Evolutionary conservation across 2,113 vertebrate genomes (phyloP), one percentile per base, ranked within the genome.

Genomic region (Gnathonemus longibarbis): DNA sequence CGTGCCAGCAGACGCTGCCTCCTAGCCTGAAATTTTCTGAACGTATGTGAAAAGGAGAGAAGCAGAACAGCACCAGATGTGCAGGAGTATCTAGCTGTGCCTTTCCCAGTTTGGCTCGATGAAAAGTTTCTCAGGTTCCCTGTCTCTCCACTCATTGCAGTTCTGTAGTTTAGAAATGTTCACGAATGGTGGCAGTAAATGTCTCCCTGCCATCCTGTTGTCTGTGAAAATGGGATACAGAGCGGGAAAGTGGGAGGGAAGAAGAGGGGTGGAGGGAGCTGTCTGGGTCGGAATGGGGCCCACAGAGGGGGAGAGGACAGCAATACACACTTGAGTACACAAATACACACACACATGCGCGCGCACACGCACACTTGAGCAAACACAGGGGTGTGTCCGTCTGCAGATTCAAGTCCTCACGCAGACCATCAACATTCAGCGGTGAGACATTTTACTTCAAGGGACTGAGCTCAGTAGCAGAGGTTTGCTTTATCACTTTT

Each of bases 261-360:
- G 46, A 7, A 58, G 48, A 1, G n/a, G 9, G 35, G 8, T 80
- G 86, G 35, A 80, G 50, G 56, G 27, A 49, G 88, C 90, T 91
- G 84, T 91, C 92, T 91, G 87, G 45, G 87, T 48, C 89, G 42
- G 53, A 58, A 24, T 84, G 89, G 80, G 89, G 89, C 89, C 89
- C 52, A 62, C 80, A 48, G 52, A 58, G 52, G 89, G 89, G 53
- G 80, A 84, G 89, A 85, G 80, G 50, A 85, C 77, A 84, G 89
- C 80, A 27, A 62, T 85, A 89, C 89, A 89, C 49, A 50, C 88
- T 83, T n/a, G 88, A 83, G 49, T 53, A 89, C 74, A 89, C 70
- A 56, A 35, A 89, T 42, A 53, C 70, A 53, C 49, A 83, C 48
- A 39, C 66, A 89, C 66, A 70, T 62, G 49, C 88, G 83, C 88